A percentile compares a stretch with the other conserved stretches of the same genome.
These are phyloP conservation scores for Heliconius cydno DNA, from an alignment of 2,888 invertebrate genomes.

Conservation along the genomic window DNA sequence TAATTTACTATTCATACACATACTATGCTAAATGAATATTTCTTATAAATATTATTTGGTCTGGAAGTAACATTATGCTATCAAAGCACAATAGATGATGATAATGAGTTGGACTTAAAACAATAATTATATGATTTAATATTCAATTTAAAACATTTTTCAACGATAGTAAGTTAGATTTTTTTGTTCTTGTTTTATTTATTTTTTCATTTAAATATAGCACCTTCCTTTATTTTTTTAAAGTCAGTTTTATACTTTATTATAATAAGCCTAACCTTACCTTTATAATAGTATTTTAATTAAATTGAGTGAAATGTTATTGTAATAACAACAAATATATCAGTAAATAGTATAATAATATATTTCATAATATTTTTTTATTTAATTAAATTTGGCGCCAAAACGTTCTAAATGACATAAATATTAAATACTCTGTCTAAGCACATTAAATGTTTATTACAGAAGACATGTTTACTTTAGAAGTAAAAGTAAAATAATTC, in stretches of 20 bases:
- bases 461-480: constrained; percentile 7
- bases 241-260: no score
- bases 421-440: background rate
- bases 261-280: background rate
- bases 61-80: constrained; percentile 1
- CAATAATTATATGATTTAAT: no score
- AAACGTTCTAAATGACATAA: background rate
- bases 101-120: no score
- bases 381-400: no score
- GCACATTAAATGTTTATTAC: background rate
- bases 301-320: background rate
- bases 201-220: background rate
- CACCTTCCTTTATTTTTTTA: background rate
- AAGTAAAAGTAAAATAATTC: constrained; percentile 2
- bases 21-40: background rate
- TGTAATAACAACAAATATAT: background rate
- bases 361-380: background rate
- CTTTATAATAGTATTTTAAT: no score
- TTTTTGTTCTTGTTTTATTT: no score
- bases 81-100: background rate
- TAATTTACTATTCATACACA: background rate
- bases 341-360: background rate
- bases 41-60: background rate
- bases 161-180: background rate
- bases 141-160: background rate